Evolutionary conservation across 2,113 vertebrate genomes (phyloP).

Genomic region (Menura novaehollandiae): DNA sequence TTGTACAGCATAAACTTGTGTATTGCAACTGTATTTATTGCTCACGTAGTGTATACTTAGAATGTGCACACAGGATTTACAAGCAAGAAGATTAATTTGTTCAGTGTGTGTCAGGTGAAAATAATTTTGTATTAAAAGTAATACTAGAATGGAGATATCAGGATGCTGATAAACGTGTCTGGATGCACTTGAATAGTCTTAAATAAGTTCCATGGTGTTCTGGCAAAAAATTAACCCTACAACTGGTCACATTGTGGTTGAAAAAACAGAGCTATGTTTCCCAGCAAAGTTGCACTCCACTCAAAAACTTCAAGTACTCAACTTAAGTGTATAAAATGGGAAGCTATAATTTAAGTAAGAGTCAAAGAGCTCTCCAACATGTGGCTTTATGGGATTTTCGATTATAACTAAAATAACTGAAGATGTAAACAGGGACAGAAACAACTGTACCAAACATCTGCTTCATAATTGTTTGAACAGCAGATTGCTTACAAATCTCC

Average conservation of each 20-base stretch:
- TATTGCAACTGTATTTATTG: neutral
- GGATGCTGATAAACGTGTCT: neutral
- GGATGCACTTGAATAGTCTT: neutral
- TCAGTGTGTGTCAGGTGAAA: neutral
- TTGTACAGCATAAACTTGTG: neutral
- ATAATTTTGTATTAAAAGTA: neutral
- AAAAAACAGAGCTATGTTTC: neutral
- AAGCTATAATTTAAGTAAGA: conserved; percentile 46
- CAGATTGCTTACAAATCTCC: conserved; percentile 65
- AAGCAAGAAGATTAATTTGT: neutral
- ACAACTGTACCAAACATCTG: conserved; percentile 71
- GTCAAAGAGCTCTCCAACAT: conserved; percentile 17
- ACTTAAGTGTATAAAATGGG: conserved; percentile 13
- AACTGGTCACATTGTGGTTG: neutral
- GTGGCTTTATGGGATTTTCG: conserved; percentile 64
- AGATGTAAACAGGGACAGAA: conserved; percentile 71
- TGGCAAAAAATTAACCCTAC: neutral
- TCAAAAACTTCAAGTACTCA: conserved; percentile 27
- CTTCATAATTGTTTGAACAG: conserved; percentile 74
- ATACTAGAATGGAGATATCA: neutral
- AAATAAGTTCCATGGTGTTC: neutral
- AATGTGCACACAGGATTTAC: neutral
- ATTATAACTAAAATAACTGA: conserved; percentile 71
- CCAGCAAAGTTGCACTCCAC: neutral
- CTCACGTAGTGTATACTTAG: neutral